Evolutionary conservation across 2,113 vertebrate species (phyloP), one percentile per base, ranked within the genome.

Genomic region (Cryptotis parvus): DNA sequence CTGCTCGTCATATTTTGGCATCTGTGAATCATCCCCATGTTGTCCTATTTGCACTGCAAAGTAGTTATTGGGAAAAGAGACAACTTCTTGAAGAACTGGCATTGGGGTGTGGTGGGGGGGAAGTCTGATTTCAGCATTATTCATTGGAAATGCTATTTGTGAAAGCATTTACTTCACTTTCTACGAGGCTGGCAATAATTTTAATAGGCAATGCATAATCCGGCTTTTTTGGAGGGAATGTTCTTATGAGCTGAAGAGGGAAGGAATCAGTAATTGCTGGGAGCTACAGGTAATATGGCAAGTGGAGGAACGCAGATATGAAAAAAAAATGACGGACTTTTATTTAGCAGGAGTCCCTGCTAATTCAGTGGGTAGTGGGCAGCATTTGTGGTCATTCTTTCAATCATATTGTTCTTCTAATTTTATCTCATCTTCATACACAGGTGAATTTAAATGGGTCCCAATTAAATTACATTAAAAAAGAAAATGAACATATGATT

Each of bases 121-220:
- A 83, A 94, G n/a, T 93, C 87, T 84, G 79, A 90, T 94, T 96
- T 96, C 95, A 96, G 95, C 90, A 95, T 95, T 96, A 95, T 95
- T 96, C 95, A 94, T 89, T 90, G 79, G 91, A 81, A 93, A 90
- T 89, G 91, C 89, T 95, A 69, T 95, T 93, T 95, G 86, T 91
- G 91, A 93, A 92, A 79, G 65, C 73, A 68, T 93, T 97, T 83
- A 69, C 84, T 96, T 94, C 81, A 31, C 81, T 91, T 95, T 92
- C 80, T 92, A 87, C 95, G 76, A 55, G 58, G 78, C 79, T 85
- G 49, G 91, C 80, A 78, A 52, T 90, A 77, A 87, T 65, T 94
- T 94, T 93, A 89, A 77, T 89, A 95, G 78, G 91, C 77, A 69
- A 65, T 82, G 68, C 74, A 87, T 82, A 96, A 74, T 55, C 66